These are phyloP conservation scores for Zygaena filipendulae DNA, from an alignment of 2,888 invertebrate genomes.

Conservation along the genomic window DNA sequence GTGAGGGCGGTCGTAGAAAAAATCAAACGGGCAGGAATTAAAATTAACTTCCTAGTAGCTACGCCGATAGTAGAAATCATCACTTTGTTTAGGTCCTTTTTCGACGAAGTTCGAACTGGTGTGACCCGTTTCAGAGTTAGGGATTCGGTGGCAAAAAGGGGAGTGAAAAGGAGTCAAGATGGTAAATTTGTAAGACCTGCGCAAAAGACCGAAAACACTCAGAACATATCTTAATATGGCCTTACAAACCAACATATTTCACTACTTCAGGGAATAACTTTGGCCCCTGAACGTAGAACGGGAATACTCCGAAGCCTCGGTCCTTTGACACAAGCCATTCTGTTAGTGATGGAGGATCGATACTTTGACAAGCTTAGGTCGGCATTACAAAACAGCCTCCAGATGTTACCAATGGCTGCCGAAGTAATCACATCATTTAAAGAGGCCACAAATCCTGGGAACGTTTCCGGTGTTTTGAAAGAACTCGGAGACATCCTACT, in stretches of 20 bases:
- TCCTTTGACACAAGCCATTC: slow-evolving; percentile 14
- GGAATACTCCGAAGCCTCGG: slow-evolving; percentile 15
- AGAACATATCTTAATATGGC: slow-evolving; percentile 14
- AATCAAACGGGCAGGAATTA: slow-evolving; percentile 2
- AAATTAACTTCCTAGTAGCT: slow-evolving; percentile 6
- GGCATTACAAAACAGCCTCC: slow-evolving; percentile 15
- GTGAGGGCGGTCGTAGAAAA: not conserved
- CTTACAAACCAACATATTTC: slow-evolving; percentile 14
- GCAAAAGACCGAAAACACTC: slow-evolving; percentile 10
- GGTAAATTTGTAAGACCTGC: not conserved
- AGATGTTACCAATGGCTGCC: slow-evolving; percentile 20
- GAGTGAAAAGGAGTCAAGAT: slow-evolving; percentile 1
- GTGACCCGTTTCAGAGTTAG: slow-evolving; percentile 14
- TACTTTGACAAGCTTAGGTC: slow-evolving; percentile 12
- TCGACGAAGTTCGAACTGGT: slow-evolving; percentile 18
- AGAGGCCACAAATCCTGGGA: slow-evolving; percentile 16
- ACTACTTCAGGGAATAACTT: slow-evolving; percentile 11
- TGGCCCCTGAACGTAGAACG: slow-evolving; percentile 17
- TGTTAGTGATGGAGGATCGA: slow-evolving; percentile 18
- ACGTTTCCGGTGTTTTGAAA: slow-evolving; percentile 18
- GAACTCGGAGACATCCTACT: slow-evolving; percentile 20
- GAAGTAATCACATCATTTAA: slow-evolving; percentile 15
- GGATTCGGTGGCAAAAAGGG: slow-evolving; percentile 9
- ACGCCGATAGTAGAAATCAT: slow-evolving; percentile 16
- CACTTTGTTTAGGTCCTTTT: too few relatives aligned